Evolutionary conservation across 2,113 vertebrate genomes (phyloP), one percentile per base, ranked within the genome.

Genomic region (Romanogobio albipinnatus): DNA sequence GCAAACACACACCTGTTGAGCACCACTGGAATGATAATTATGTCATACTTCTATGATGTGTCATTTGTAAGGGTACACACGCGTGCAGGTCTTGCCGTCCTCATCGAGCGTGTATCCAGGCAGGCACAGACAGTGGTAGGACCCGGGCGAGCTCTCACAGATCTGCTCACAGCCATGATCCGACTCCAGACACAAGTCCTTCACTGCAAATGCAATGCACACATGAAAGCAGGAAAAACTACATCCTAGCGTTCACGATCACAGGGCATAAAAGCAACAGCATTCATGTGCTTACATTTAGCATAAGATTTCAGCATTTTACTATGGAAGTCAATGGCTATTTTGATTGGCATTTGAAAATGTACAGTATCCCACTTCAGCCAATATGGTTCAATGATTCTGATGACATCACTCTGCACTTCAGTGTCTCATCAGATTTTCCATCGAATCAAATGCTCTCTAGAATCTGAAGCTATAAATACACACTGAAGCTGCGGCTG

Each of bases 131-230:
- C 97, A 99, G 87, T 95, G 94, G 93, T 94, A 98, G 2, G 96
- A 96, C 66, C 95, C 93, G 0, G 93, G 94, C 19, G 93, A 91
- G 29, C 94, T 99, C 89, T 98, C 70, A 36, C 98, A 99, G 85
- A 93, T 94, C 85, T 99, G 98, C 89, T 98, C 95, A 88, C 98
- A 99, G 89, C 96, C 95, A 0, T 97, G 97, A 11, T 93, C 92
- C 24, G 90, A 91, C 86, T 96, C 95, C 87, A 94, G 0, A 45
- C 98, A 99, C 89, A 93, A 91, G 86, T 98, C 95, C 81, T 94
- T 87, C 39, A 95, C 98, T 99, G 33, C 77, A 86, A 87, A 79
- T 85, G 11, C 88, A 92, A 84, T 8, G 1, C 22, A 53, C 2
- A 84, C 33, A 1, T 29, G 47, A 62, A 26, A 9, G 9, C 66